phyloP scores from a whole-genome alignment of 23 tunicate species.

The Halocynthia roretzi region DNA sequence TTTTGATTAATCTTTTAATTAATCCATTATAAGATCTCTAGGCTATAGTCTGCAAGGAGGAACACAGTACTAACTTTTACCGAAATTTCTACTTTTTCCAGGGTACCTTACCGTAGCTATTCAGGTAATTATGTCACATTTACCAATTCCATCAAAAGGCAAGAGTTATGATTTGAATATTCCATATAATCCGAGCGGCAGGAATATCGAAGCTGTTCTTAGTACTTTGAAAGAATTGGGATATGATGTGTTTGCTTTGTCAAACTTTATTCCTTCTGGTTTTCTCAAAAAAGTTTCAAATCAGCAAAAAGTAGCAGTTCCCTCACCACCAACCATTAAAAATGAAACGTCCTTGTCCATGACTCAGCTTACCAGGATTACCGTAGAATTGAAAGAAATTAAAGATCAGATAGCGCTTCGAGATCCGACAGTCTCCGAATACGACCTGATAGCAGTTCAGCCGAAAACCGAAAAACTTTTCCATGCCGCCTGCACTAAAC shows the following conservation, averaged over 20 bases:
- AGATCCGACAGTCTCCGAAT: conserved; percentile 24
- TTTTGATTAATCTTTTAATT: no score
- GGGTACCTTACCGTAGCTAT: no score
- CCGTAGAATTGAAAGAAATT: conserved; percentile 52
- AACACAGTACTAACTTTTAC: no score
- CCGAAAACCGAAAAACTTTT: conserved; percentile 64
- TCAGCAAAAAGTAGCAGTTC: conserved; percentile 29
- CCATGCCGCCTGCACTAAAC: conserved; percentile 51
- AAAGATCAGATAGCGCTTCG: conserved; percentile 66
- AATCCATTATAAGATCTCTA: no score
- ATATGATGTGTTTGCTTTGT: conserved; percentile 52
- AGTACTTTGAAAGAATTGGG: conserved; percentile 44
- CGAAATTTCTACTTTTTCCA: no score
- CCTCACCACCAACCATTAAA: conserved; percentile 29
- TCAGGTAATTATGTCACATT: conserved; percentile 17
- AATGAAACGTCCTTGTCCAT: conserved; percentile 14
- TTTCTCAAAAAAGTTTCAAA: conserved; percentile 14
- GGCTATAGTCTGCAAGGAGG: no score
- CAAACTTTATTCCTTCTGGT: conserved; percentile 9
- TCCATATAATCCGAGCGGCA: conserved; percentile 19
- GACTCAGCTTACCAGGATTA: conserved; percentile 46
- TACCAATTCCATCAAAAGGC: conserved; percentile 53
- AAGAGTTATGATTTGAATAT: conserved; percentile 53
- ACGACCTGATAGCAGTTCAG: conserved; percentile 63
- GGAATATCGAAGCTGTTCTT: not conserved